A percentile compares a stretch with the other conserved stretches of the same genome.
These are phyloP conservation scores for Pterocles orientalis DNA, from an alignment of 2,113 vertebrate genomes.

Conservation along the genomic window DNA sequence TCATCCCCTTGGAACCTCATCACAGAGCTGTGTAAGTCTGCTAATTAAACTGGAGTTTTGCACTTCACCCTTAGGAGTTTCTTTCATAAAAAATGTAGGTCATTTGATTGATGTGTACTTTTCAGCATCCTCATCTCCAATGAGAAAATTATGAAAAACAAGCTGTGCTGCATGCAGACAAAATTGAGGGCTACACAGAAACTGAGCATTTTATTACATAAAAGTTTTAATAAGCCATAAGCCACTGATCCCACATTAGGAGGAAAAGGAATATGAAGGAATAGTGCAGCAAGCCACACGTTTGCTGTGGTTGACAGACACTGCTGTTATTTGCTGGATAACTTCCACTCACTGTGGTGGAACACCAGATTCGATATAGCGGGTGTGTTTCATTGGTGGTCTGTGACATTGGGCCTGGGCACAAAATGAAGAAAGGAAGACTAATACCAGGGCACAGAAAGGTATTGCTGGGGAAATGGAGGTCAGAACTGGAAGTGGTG, in stretches of 20 bases:
- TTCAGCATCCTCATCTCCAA: conserved; percentile 39
- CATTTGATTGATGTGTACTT: conserved; percentile 68
- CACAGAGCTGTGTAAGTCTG: conserved; percentile 35
- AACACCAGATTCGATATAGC: not conserved
- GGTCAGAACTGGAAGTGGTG: not conserved
- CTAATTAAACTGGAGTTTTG: conserved; percentile 76
- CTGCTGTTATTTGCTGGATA: not conserved
- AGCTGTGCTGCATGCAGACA: conserved; percentile 6
- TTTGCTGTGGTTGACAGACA: not conserved
- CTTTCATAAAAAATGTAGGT: conserved; percentile 76
- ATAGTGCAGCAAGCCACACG: not conserved
- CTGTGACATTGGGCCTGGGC: not conserved
- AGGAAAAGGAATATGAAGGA: not conserved
- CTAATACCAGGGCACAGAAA: not conserved
- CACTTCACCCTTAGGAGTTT: conserved; percentile 59
- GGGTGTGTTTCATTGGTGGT: not conserved
- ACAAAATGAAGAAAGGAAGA: not conserved
- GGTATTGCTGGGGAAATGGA: not conserved
- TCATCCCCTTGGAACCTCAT: conserved; percentile 39
- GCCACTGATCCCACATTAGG: not conserved
- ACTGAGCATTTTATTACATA: not conserved
- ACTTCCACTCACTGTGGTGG: not conserved
- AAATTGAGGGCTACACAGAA: not conserved
- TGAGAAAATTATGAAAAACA: conserved; percentile 7
- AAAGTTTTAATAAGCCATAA: not conserved